Evolutionary conservation across 2,113 vertebrate species (phyloP).

Genomic region (Neotoma lepida): DNA sequence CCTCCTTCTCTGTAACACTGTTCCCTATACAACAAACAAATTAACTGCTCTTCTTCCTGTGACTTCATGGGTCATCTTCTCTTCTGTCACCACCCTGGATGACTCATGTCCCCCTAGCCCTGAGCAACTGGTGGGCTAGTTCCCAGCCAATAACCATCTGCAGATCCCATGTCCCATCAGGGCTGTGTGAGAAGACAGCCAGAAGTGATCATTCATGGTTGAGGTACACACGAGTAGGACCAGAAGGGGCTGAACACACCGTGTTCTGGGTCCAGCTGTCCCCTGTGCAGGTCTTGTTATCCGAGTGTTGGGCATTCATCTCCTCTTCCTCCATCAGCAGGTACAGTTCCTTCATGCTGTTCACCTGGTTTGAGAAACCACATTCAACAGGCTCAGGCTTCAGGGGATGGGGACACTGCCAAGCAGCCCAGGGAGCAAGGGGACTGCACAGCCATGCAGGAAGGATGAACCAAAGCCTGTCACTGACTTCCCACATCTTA

Average conservation of each 20-base stretch:
- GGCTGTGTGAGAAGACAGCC: neutral
- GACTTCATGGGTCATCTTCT: neutral
- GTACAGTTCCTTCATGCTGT: constrained; percentile 96
- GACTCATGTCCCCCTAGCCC: neutral
- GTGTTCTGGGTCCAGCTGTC: constrained; percentile 90
- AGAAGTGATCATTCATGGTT: neutral
- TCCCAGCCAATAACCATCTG: neutral
- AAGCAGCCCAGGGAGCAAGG: neutral
- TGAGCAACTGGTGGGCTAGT: neutral
- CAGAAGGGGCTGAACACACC: constrained; percentile 61
- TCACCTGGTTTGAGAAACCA: constrained; percentile 87
- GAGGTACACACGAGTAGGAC: neutral
- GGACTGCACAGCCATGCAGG: neutral
- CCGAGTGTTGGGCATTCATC: constrained; percentile 88
- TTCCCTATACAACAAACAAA: neutral
- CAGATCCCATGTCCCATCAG: neutral
- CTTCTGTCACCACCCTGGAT: neutral
- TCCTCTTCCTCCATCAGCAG: constrained; percentile 95
- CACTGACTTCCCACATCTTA: neutral
- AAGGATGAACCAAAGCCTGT: neutral
- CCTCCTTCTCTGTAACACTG: neutral
- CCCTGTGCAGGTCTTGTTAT: constrained; percentile 88
- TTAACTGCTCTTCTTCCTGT: neutral
- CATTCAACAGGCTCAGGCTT: neutral
- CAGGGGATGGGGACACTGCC: neutral